These are phyloP conservation scores for Herpetotheres cachinnans DNA, from an alignment of 2,113 vertebrate genomes.

Conservation along the genomic window DNA sequence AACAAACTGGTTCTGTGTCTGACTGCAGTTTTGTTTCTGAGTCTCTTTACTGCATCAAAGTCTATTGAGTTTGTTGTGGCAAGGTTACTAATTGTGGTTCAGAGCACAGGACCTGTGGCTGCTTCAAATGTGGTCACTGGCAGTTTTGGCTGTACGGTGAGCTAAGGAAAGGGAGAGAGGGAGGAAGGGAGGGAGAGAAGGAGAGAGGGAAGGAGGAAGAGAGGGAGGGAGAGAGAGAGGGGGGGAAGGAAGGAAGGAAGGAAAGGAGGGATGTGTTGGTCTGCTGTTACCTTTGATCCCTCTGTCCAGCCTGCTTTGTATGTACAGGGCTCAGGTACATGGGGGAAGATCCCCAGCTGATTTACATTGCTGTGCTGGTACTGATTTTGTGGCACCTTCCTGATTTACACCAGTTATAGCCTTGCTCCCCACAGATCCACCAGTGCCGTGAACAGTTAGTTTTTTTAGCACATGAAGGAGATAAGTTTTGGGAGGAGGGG, in stretches of 20 bases:
- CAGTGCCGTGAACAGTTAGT: neutral
- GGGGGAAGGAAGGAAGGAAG: neutral
- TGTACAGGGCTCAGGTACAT: neutral
- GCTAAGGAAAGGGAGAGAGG: fast-evolving
- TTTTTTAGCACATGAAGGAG: neutral
- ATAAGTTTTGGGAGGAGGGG: neutral
- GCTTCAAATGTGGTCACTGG: neutral
- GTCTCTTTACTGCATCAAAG: neutral
- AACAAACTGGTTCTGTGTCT: neutral
- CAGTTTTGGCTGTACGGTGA: neutral
- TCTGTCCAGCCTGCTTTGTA: neutral
- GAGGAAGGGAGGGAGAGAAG: neutral
- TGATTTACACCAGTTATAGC: neutral
- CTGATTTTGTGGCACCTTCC: neutral
- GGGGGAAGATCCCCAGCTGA: neutral
- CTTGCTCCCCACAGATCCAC: neutral
- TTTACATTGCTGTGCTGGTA: neutral
- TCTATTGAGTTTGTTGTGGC: neutral
- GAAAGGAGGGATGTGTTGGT: neutral
- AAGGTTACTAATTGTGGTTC: neutral
- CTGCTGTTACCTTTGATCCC: neutral
- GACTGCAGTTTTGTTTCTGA: neutral
- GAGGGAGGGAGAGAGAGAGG: neutral
- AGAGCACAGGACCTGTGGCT: neutral
- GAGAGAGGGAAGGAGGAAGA: neutral